A percentile compares a stretch with the other conserved stretches of the same genome.
These are phyloP conservation scores for Archilochus colubris DNA, from an alignment of 2,113 vertebrate species.

Conservation along the genomic window DNA sequence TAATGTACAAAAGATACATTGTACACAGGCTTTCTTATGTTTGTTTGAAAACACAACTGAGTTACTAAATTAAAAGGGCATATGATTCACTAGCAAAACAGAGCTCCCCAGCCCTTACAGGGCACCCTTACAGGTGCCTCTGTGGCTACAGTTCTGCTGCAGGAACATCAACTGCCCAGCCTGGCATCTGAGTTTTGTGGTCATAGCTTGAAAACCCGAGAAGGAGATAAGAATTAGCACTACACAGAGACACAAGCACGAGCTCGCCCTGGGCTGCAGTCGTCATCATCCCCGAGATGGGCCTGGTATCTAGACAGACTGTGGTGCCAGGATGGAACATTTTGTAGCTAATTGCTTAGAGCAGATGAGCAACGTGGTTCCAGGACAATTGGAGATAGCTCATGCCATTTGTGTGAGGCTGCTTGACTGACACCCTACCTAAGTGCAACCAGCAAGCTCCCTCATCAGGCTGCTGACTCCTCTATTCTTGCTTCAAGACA, in stretches of 20 bases:
- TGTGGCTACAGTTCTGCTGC: neutral
- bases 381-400: neutral
- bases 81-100: neutral
- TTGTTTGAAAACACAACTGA: constrained; percentile 1
- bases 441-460: neutral
- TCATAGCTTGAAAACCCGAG: neutral
- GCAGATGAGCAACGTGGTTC: neutral
- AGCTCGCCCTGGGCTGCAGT: neutral
- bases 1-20: neutral
- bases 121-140: neutral
- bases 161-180: neutral
- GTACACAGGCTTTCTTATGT: neutral
- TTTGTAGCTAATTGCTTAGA: neutral
- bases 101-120: neutral
- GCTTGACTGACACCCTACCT: neutral
- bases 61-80: neutral
- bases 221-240: neutral
- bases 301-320: neutral
- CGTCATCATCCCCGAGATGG: rapidly evolving
- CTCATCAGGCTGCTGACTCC: neutral
- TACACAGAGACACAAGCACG: neutral
- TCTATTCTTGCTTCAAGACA: neutral
- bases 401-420: neutral
- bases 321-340: neutral
- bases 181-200: neutral